Conservation (phyloP, 2,113 vertebrate species). For the Cnemophilus loriae region DNA sequence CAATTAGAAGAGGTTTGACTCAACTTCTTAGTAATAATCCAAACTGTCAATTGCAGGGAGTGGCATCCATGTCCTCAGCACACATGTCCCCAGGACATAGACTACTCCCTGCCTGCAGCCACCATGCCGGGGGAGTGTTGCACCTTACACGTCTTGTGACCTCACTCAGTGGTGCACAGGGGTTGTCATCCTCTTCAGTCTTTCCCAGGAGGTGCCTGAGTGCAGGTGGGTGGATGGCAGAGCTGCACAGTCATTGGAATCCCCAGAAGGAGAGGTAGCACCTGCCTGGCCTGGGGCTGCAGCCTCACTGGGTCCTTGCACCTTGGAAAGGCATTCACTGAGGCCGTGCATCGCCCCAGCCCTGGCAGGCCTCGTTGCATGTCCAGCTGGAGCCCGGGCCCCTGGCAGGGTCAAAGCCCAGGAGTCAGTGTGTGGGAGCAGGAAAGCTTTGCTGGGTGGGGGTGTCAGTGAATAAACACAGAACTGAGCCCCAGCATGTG, state of each 20-base stretch:
- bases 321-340: fast-evolving
- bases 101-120: fast-evolving
- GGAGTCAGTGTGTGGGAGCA: not conserved
- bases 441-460: not conserved
- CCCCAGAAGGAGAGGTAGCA: not conserved
- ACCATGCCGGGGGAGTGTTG: fast-evolving
- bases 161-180: fast-evolving
- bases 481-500: not conserved
- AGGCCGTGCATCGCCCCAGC: fast-evolving
- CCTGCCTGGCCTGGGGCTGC: not conserved
- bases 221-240: not conserved
- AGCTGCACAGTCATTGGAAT: not conserved
- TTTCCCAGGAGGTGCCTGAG: not conserved
- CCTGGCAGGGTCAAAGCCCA: not conserved
- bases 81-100: not conserved
- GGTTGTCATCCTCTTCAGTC: not conserved
- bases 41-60: not conserved
- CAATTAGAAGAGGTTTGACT: constrained; percentile 47
- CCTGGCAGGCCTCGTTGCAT: fast-evolving
- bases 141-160: fast-evolving
- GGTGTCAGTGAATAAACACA: not conserved
- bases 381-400: not conserved
- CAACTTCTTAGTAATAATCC: constrained; percentile 16
- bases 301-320: not conserved
- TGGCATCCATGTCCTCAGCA: not conserved